Conservation (phyloP, 2,888 invertebrate genomes). For the Zelleria hepariella region DNA sequence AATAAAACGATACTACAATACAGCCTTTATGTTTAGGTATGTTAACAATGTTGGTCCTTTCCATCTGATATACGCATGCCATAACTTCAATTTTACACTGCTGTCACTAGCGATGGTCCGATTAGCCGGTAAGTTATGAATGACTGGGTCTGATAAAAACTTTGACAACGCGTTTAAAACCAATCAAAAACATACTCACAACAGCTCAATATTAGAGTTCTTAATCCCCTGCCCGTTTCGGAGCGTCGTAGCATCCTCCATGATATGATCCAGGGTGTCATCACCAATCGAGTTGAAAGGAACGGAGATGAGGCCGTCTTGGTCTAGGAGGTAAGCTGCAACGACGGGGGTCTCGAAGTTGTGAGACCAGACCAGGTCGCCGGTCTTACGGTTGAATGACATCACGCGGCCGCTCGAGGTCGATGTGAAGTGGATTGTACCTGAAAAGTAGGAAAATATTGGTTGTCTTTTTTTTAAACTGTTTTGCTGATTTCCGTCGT, state of each 20-base stretch:
- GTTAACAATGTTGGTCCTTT: too few relatives aligned
- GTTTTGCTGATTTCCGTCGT: too few relatives aligned
- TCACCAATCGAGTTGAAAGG: conserved; percentile 93
- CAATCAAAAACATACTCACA: too few relatives aligned
- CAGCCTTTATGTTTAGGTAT: too few relatives aligned
- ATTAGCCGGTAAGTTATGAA: too few relatives aligned
- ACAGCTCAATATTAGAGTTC: conserved; percentile 73
- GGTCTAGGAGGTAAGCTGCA: conserved; percentile 85
- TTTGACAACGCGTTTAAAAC: too few relatives aligned
- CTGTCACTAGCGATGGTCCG: too few relatives aligned
- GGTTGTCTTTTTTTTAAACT: too few relatives aligned
- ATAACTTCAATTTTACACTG: too few relatives aligned
- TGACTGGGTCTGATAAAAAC: too few relatives aligned
- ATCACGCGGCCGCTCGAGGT: conserved; percentile 90
- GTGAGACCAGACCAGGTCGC: conserved; percentile 88
- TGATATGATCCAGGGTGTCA: conserved; percentile 81
- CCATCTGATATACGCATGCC: too few relatives aligned
- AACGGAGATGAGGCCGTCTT: conserved; percentile 83
- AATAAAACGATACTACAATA: too few relatives aligned
- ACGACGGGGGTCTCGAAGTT: conserved; percentile 92
- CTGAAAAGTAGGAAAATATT: conserved; percentile 51
- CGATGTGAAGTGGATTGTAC: conserved; percentile 89
- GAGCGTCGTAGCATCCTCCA: conserved; percentile 70
- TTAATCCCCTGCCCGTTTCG: conserved; percentile 72
- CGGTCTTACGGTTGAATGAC: conserved; percentile 86